These are phyloP conservation scores for Podarcis cretensis DNA, from an alignment of 2,113 vertebrate species.

Conservation along the genomic window DNA sequence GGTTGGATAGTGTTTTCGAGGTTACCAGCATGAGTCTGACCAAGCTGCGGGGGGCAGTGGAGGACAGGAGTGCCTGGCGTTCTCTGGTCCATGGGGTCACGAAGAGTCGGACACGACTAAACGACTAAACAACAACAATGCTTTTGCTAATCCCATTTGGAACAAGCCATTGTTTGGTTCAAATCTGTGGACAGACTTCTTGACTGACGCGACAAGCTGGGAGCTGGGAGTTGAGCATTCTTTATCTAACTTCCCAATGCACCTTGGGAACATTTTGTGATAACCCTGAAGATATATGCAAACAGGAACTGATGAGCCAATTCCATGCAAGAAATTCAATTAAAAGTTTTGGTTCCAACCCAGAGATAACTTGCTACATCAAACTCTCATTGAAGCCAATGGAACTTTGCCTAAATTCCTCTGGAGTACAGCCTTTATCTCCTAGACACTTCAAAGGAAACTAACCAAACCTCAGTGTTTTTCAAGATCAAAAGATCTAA, in stretches of 20 bases:
- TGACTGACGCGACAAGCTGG: too few relatives aligned
- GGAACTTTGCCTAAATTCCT: slow-evolving; percentile 14
- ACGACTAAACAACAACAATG: too few relatives aligned
- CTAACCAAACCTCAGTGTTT: not conserved
- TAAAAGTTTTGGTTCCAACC: not conserved
- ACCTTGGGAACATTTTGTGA: not conserved
- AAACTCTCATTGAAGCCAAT: not conserved
- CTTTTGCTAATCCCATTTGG: not conserved
- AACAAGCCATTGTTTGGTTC: not conserved
- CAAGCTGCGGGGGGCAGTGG: too few relatives aligned
- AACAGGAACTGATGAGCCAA: not conserved
- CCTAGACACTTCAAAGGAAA: not conserved
- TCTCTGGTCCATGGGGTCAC: too few relatives aligned
- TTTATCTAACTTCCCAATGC: not conserved
- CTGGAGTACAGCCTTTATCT: not conserved
- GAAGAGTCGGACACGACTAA: too few relatives aligned
- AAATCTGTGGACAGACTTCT: not conserved
- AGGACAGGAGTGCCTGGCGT: too few relatives aligned
- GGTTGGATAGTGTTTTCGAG: too few relatives aligned
- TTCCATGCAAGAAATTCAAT: not conserved
- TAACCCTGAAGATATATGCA: not conserved
- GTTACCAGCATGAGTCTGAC: too few relatives aligned
- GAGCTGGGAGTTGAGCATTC: not conserved
- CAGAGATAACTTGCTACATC: not conserved
- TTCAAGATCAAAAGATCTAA: slow-evolving; percentile 8